Evolutionary conservation across 2,888 invertebrate species (phyloP), one percentile per base, ranked within the genome.

Genomic region (Metellina segmentata): DNA sequence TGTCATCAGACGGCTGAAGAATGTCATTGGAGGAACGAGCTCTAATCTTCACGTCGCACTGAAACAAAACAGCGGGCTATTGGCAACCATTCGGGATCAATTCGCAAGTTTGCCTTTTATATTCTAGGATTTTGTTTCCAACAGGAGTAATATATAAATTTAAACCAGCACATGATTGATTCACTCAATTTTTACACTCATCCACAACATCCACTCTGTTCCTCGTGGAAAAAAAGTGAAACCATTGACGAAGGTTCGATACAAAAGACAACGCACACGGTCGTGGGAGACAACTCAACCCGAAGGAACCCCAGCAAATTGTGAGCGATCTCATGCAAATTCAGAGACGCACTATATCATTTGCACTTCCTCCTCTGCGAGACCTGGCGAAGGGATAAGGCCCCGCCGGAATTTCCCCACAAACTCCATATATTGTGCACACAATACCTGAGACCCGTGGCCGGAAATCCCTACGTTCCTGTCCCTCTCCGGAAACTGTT

Each of bases 401-500:
- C 34, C 4, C 34, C 1, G 34, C 34, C 34, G 34, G n/a, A 83
- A 77, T 87, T 87, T 87, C 83, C 91, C 91, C 91, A 87, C 87
- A 87, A 83, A 83, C 83, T 88, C 82, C 91, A 91, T 91, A 87
- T 91, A 91, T 91, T 91, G 91, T 81, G 82, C 82, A 87, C 71
- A 91, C 91, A 91, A 79, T 82, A 75, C 86, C 71, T 72, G 61
- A 16, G 34, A 34, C 34, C 34, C 34, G 34, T 34, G 34, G 34
- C 34, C 34, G 34, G 34, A 34, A 34, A 34, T 34, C 77, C 83
- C 72, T 20, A 19, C n/a, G 77, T 61, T 11, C 48, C 51, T 52
- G 49, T 49, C 77, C n/a, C 48, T 85, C n/a, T 11, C 88, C 53
- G 81, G 88, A 81, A 85, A 61, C 83, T 71, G 82, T 83, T 85